These are phyloP conservation scores for Gorsachius goisagi DNA, from an alignment of 2,113 vertebrate species.

Conservation along the genomic window DNA sequence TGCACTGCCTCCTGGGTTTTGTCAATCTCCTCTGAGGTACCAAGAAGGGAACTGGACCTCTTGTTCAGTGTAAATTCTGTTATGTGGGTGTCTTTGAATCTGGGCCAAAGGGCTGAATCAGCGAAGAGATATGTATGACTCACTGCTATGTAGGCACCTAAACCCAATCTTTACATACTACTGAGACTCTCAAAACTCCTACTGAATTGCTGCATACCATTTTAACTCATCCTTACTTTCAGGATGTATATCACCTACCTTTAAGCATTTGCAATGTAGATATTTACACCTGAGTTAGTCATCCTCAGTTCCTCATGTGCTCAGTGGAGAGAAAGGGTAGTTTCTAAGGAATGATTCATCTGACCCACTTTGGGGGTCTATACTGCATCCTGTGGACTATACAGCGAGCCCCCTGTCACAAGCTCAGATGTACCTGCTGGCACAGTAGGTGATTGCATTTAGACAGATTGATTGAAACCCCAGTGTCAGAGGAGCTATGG, in stretches of 20 bases:
- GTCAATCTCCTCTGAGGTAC: neutral
- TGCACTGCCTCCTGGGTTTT: neutral
- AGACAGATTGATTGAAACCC: neutral
- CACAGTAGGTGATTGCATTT: neutral
- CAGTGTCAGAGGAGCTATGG: neutral
- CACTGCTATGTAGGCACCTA: neutral
- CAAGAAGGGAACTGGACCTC: accelerated
- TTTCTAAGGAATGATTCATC: slow-evolving; percentile 37
- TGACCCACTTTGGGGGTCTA: slow-evolving; percentile 5
- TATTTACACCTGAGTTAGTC: slow-evolving; percentile 1
- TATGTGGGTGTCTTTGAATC: neutral
- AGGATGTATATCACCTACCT: neutral
- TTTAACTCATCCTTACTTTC: neutral
- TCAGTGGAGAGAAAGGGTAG: neutral
- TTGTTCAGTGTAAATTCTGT: neutral
- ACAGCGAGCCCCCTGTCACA: neutral
- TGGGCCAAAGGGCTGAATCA: neutral
- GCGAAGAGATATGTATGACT: neutral
- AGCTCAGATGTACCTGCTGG: neutral
- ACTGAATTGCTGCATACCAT: neutral
- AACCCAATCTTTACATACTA: neutral
- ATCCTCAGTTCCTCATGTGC: neutral
- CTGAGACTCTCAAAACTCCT: neutral
- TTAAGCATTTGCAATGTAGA: neutral
- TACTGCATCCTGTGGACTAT: neutral